These are phyloP conservation scores for Portunus trituberculatus DNA, from an alignment of 1,140 invertebrate genomes.

Conservation along the genomic window DNA sequence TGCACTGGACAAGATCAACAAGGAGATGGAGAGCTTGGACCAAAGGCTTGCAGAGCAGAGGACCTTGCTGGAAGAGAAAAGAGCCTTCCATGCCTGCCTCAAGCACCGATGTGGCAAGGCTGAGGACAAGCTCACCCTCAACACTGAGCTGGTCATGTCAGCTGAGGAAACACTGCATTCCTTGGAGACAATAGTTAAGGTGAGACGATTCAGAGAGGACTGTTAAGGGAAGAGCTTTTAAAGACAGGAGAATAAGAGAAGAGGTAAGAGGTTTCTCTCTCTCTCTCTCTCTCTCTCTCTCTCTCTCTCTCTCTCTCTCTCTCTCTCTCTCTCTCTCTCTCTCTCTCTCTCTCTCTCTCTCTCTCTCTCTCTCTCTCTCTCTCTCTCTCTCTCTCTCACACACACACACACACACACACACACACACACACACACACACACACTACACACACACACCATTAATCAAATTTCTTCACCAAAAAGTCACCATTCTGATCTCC, in stretches of 20 bases:
- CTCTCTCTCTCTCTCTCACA: too few relatives aligned
- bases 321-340: conserved; percentile 31
- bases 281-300: conserved; percentile 28
- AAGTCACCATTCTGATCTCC: background rate
- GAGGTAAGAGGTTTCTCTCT: background rate
- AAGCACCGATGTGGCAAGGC: conserved; percentile 48
- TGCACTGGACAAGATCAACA: conserved; percentile 57
- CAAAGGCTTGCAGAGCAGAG: background rate
- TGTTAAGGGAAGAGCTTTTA: too few relatives aligned
- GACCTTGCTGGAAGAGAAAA: conserved; percentile 47
- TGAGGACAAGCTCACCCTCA: conserved; percentile 54
- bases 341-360: background rate
- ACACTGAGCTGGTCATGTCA: conserved; percentile 67
- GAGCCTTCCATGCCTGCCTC: conserved; percentile 39
- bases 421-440: too few relatives aligned
- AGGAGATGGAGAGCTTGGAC: conserved; percentile 50
- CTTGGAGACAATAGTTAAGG: conserved; percentile 64
- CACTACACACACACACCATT: too few relatives aligned
- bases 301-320: background rate
- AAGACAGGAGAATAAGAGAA: too few relatives aligned
- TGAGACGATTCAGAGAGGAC: background rate
- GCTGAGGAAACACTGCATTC: conserved; percentile 62
- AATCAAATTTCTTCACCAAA: too few relatives aligned
- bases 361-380: too few relatives aligned
- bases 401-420: too few relatives aligned